Base-by-base conservation (phyloP, 92 coral and sea anemone genomes). In the Palythoa grandiflora region DNA sequence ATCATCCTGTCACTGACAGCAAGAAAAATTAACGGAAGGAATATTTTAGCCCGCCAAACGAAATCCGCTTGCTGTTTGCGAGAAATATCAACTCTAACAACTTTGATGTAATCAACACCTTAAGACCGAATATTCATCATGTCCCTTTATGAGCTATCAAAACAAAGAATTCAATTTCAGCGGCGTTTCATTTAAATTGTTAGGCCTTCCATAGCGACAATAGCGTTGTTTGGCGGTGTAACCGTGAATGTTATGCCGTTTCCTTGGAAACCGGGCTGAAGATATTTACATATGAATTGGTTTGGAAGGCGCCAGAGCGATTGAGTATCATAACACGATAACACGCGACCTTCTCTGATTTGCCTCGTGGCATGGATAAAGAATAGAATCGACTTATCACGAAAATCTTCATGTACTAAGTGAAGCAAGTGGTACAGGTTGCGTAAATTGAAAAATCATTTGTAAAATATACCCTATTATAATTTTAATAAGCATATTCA, bases 151-250 rank as follows among this genome's bases (percentile, higher is more conserved):
- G n/a, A 63, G 6, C 20, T 63, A 17, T 63, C 38, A 79, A 78
- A 79, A 38, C 71, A 79, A 79, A 53, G 38, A 80, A 80, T 63
- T 54, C 28, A 1, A 60, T 59, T 44, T 80, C 85, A 65, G 75
- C 85, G 85, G 74, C 85, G 10, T 61, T 65, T 10, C 75, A 17
- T 47, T 13, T 51, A 19, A 8, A 60, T 39, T 80, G 71, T 63
- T 68, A 40, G n/a, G 2, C 13, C 38, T 52, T 12, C 86, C 86
- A 81, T 65, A 53, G 75, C 9, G 47, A 81, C 86, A 65, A 66
- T n/a, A 6, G 86, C 75, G 73, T 81, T 81, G 37, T 81, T 81
- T 61, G 86, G 47, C 75, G 65, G 66, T 20, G 40, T 53, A 51
- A 77, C 17, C 61, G 61, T 36, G 61, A 52, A 28, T 52, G 20